Base-by-base conservation (phyloP, 2,113 vertebrate genomes). In the Melanotaenia duboulayi region DNA sequence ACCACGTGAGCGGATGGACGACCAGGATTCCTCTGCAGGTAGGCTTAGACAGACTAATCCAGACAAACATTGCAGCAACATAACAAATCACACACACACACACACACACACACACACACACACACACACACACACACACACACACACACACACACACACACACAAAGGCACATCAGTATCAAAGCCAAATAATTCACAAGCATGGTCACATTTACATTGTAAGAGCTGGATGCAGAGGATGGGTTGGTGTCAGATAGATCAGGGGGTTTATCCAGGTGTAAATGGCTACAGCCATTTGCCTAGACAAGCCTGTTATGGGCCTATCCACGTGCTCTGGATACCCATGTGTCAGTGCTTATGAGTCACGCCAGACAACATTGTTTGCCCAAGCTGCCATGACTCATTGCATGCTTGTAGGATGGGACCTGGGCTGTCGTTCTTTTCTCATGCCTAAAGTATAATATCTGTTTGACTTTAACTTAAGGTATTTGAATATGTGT, bases 321-420 rank as follows among this genome's bases (percentile, higher is more conserved):
- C 81, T 52, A 22, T 89, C 88, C 88, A 92, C 87, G 88, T 92
- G 90, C 72, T 75, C 64, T 81, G 32, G 70, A 73, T 83, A 16
- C 71, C 82, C 83, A 83, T 92, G 86, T 88, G 87, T 76, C 80
- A 65, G 37, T 70, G 74, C 56, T 35, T 25, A 50, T 91, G 91
- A 91, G 64, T 92, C 91, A 92, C 22, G 2, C 71, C 84, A 86
- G 81, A 89, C 85, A 65, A 63, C 56, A 16, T 37, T 89, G 82
- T 88, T 89, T 83, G 83, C 82, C 84, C 66, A 80, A 65, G 74
- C 68, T 25, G 49, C 74, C 1, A 22, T 92, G 90, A 92, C 78
- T 91, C 91, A 91, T 48, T 1, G 52, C 68, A 40, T 60, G 49
- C 78, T 59, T n/a, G 40, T 54, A 78, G 32, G 82, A 87, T 80